Evolutionary conservation across 2,797 vertebrate species (phyloP).

Genomic region (Gouania willdenowi): DNA sequence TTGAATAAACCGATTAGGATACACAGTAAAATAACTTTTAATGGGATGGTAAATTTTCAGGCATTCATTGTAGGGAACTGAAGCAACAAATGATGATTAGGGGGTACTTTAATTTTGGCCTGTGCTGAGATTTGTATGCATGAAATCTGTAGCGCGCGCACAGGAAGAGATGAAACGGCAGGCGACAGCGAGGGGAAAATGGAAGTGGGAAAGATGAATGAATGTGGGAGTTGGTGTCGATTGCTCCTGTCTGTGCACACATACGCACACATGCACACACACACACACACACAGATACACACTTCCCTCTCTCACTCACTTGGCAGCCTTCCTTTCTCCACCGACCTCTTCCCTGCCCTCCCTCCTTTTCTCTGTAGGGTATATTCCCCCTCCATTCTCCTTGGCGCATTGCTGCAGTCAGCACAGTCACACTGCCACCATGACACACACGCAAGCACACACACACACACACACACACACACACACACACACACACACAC

Average conservation of each 20-base stretch:
- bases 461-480: conserved; percentile 22
- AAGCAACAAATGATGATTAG: conserved; percentile 13
- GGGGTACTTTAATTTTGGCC: conserved; percentile 13
- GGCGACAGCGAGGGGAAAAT: conserved; percentile 14
- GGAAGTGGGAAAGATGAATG: conserved; percentile 59
- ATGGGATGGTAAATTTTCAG: conserved; percentile 22
- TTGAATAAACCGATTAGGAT: conserved; percentile 22
- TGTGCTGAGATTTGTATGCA: too few species aligned
- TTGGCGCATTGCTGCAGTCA: conserved; percentile 81
- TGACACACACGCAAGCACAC: conserved; percentile 45
- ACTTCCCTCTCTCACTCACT: conserved; percentile 28
- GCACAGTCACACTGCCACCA: conserved; percentile 54
- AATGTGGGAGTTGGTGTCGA: conserved; percentile 54
- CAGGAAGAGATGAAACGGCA: background rate
- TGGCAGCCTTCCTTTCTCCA: conserved; percentile 18
- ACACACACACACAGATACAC: conserved; percentile 10
- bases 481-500: conserved; percentile 15
- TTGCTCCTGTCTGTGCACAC: conserved; percentile 46
- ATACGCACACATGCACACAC: background rate
- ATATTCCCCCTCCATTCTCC: conserved; percentile 73
- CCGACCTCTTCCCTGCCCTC: conserved; percentile 32
- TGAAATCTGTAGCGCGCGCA: conserved; percentile 20
- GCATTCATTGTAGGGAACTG: conserved; percentile 7
- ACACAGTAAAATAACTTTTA: conserved; percentile 27
- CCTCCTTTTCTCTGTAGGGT: conserved; percentile 60